phyloP scores from a whole-genome alignment of 2,888 invertebrate genomes.

The Hirtodrosophila alboralis region DNA sequence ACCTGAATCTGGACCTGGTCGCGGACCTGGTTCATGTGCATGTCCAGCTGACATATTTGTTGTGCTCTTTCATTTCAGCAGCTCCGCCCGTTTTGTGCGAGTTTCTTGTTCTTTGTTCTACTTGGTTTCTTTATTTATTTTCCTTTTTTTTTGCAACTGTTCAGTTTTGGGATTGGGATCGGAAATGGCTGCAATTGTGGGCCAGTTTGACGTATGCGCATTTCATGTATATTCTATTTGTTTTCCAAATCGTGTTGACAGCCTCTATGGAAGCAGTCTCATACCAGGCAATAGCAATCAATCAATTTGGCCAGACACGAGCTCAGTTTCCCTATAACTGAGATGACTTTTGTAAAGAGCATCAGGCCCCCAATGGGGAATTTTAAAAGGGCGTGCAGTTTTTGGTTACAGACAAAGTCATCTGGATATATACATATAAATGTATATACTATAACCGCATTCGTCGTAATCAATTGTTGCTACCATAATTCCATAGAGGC shows the following conservation, averaged over 20 bases:
- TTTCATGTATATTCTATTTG: slow-evolving; percentile 53
- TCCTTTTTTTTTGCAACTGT: slow-evolving; percentile 35
- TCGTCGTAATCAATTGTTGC: slow-evolving; percentile 78
- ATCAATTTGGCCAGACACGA: slow-evolving; percentile 46
- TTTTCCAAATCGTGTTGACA: slow-evolving; percentile 82
- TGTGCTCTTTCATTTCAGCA: slow-evolving; percentile 44
- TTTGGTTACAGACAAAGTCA: slow-evolving; percentile 46
- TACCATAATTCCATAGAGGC: slow-evolving; percentile 65
- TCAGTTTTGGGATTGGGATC: slow-evolving; percentile 11
- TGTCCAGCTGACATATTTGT: slow-evolving; percentile 72
- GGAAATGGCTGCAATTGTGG: slow-evolving; percentile 70
- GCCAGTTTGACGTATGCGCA: slow-evolving; percentile 72
- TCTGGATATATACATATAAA: too few relatives aligned
- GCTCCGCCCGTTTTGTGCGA: slow-evolving; percentile 57
- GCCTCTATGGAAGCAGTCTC: slow-evolving; percentile 62
- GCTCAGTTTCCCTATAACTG: slow-evolving; percentile 56
- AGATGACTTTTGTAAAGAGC: slow-evolving; percentile 46
- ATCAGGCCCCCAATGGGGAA: slow-evolving; percentile 76
- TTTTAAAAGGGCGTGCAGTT: slow-evolving; percentile 36
- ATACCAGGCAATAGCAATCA: slow-evolving; percentile 78
- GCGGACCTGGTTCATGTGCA: slow-evolving; percentile 43
- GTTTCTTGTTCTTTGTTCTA: slow-evolving; percentile 24
- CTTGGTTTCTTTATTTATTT: slow-evolving; percentile 10
- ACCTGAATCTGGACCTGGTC: slow-evolving; percentile 6
- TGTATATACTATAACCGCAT: slow-evolving; percentile 80